Conservation (phyloP, 2,113 vertebrate genomes). For the Tringa solitaria region DNA sequence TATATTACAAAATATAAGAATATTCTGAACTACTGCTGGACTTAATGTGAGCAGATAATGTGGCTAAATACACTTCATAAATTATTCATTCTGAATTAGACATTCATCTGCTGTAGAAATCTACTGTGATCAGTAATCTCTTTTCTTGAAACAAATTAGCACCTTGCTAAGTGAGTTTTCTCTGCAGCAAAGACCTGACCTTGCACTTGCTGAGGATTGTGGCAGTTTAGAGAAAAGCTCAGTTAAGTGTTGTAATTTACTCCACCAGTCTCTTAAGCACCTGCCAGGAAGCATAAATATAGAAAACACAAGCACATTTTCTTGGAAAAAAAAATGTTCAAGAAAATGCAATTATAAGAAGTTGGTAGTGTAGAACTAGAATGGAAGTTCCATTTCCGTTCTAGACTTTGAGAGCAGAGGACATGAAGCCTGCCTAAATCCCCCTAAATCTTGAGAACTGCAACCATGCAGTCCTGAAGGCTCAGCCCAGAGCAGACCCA, state of each 20-base stretch:
- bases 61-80: neutral
- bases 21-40: neutral
- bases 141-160: neutral
- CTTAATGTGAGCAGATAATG: neutral
- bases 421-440: neutral
- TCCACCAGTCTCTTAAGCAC: neutral
- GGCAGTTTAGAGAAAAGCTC: neutral
- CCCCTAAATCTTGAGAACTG: neutral
- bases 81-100: conserved; percentile 6
- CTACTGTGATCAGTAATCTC: conserved; percentile 18
- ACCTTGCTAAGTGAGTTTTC: neutral
- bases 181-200: neutral
- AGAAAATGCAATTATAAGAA: neutral
- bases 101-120: conserved; percentile 8
- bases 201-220: neutral
- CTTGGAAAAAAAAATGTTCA: neutral
- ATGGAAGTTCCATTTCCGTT: neutral
- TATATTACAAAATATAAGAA: neutral
- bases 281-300: neutral
- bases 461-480: neutral
- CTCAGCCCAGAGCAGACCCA: neutral
- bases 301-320: neutral
- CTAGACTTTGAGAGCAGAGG: neutral
- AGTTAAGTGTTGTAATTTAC: neutral
- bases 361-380: neutral